Evolutionary conservation across 2,888 invertebrate genomes (phyloP).

Genomic region (Parnassius apollo): DNA sequence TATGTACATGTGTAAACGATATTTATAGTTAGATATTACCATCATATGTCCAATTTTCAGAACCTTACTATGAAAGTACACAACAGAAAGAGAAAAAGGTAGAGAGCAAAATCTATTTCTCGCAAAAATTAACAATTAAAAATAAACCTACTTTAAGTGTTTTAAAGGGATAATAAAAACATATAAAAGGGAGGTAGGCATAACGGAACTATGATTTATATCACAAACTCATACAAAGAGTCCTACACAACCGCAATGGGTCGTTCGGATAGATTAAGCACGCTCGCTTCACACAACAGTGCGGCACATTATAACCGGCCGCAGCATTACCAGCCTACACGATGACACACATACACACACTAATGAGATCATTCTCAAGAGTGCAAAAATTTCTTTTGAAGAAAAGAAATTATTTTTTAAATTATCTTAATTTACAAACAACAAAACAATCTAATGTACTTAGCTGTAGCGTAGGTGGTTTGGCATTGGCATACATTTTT

Average conservation of each 20-base stretch:
- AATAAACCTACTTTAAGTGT: background rate
- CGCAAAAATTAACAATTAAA: background rate
- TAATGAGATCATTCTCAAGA: constrained; percentile 50
- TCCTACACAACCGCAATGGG: constrained; percentile 35
- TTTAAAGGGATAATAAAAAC: no score
- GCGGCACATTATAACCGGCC: constrained; percentile 41
- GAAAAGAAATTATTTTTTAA: no score
- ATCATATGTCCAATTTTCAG: no score
- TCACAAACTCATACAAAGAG: constrained; percentile 37
- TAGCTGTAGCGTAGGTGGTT: no score
- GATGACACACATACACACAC: constrained; percentile 50
- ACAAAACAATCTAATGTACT: no score
- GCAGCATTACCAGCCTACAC: constrained; percentile 35
- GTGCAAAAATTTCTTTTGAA: background rate
- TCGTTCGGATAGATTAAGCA: constrained; percentile 66
- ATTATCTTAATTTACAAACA: no score
- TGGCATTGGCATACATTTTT: no score
- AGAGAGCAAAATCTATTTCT: no score
- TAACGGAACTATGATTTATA: constrained; percentile 12
- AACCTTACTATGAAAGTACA: no score
- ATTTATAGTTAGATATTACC: no score
- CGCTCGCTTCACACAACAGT: constrained; percentile 52
- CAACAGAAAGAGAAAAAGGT: no score
- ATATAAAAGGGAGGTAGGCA: background rate
- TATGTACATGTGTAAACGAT: no score